Evolutionary conservation across 1,140 invertebrate species (phyloP), one percentile per base, ranked within the genome.

Genomic region (Phymorhynchus buccinoides): DNA sequence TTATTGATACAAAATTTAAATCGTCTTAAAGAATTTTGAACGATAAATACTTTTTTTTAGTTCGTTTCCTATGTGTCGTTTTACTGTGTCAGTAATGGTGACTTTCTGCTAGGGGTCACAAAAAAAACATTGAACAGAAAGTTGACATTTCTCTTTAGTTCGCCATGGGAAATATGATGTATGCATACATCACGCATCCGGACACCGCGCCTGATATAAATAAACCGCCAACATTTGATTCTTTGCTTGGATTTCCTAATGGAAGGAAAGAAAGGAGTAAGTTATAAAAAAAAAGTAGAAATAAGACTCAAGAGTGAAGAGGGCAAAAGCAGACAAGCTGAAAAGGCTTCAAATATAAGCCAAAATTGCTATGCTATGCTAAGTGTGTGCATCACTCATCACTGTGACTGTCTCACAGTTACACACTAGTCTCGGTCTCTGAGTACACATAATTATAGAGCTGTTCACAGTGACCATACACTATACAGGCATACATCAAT

Each of bases 241-340:
- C 96, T 6, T 90, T 95, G 81, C 94, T 95, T 89, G 97, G 97
- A 48, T 97, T 98, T 94, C 90, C 94, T 39, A 94, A 95, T 83
- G 94, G 95, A 56, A 94, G 97, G 89, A 96, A 97, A 94, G 92
- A 95, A 90, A 95, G 97, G 88, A 96, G 96, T 96, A 95, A 90
- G 83, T 75, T 75, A 37, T 75, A 22, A 9, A 27, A n/a, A 52
- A 22, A 52, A 52, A 52, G 48, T 52, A 22, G 22, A 22, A 52
- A 52, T 52, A 22, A 52, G 48, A 52, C 22, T 52, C 9, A 52
- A n/a, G n/a, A n/a, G n/a, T n/a, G n/a, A n/a, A n/a, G n/a, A n/a
- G n/a, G n/a, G n/a, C n/a, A n/a, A n/a, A n/a, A n/a, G n/a, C n/a
- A n/a, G n/a, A n/a, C n/a, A n/a, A n/a, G n/a, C n/a, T n/a, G n/a